A percentile compares a stretch with the other conserved stretches of the same genome.
These are phyloP conservation scores for Rhipidura dahli DNA, from an alignment of 2,113 vertebrate species.

Conservation along the genomic window DNA sequence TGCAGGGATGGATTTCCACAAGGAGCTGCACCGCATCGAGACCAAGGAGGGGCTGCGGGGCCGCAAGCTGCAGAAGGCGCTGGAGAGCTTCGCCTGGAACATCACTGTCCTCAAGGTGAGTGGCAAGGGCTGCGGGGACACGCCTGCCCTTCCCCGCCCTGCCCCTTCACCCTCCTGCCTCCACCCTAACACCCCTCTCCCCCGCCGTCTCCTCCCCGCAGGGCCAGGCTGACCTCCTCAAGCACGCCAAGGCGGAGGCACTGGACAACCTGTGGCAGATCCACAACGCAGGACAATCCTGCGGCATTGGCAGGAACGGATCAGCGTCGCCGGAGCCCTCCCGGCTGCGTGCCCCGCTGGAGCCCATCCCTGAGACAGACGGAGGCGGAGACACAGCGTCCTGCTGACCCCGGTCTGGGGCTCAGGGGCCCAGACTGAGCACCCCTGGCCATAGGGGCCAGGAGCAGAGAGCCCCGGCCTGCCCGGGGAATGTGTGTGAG, in stretches of 20 bases:
- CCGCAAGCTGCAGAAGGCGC: slow-evolving; percentile 82
- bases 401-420: slow-evolving; percentile 71
- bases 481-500: accelerated
- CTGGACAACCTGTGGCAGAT: slow-evolving; percentile 90
- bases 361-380: slow-evolving; percentile 78
- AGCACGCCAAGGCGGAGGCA: slow-evolving; percentile 85
- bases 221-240: slow-evolving; percentile 90
- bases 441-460: accelerated
- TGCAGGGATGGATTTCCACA: slow-evolving; percentile 88
- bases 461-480: neutral
- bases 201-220: neutral
- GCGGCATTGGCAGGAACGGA: slow-evolving; percentile 85
- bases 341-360: slow-evolving; percentile 36
- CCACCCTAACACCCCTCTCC: neutral
- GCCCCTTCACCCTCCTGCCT: neutral
- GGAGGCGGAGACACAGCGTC: slow-evolving; percentile 54
- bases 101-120: slow-evolving; percentile 72
- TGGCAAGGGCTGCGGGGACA: accelerated
- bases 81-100: slow-evolving; percentile 93
- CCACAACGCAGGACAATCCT: slow-evolving; percentile 88
- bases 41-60: slow-evolving; percentile 89
- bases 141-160: neutral
- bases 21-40: slow-evolving; percentile 82
- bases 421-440: neutral
- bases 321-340: slow-evolving; percentile 68